phyloP scores from a whole-genome alignment of 2,888 invertebrate species.

The Hirudinaria manillensis region DNA sequence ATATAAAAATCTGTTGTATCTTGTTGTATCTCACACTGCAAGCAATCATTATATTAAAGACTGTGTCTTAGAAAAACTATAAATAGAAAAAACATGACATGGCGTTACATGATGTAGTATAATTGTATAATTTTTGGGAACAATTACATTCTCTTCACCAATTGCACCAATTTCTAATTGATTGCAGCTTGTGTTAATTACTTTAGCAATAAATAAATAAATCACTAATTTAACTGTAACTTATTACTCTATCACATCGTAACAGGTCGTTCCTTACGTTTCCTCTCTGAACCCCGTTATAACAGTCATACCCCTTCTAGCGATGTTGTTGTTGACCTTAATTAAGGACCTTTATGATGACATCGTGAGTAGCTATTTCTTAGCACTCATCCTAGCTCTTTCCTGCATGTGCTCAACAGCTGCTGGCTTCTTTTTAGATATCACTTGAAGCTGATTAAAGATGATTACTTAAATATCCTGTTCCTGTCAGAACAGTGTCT shows the following conservation, averaged over 20 bases:
- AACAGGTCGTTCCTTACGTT: constrained; percentile 10
- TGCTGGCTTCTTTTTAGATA: not conserved
- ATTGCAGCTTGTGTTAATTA: too few relatives aligned
- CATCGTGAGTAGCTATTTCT: not conserved
- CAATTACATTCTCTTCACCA: too few relatives aligned
- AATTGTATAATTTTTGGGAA: too few relatives aligned
- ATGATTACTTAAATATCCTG: not conserved
- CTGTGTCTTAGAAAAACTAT: too few relatives aligned
- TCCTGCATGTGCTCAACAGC: not conserved
- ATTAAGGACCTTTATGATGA: constrained; percentile 17
- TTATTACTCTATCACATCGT: not conserved
- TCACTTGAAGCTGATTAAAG: not conserved
- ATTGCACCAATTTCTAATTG: too few relatives aligned
- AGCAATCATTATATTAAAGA: too few relatives aligned
- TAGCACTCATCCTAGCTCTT: not conserved
- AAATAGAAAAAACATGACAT: too few relatives aligned
- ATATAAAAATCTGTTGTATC: too few relatives aligned
- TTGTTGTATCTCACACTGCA: too few relatives aligned
- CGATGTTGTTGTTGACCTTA: not conserved
- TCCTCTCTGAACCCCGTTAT: not conserved
- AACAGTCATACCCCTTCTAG: not conserved
- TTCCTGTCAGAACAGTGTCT: not conserved
- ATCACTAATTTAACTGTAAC: too few relatives aligned
- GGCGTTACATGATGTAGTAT: too few relatives aligned
- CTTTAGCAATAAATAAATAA: too few relatives aligned